phyloP scores from a whole-genome alignment of 2,113 vertebrate species.

The Picathartes gymnocephalus region DNA sequence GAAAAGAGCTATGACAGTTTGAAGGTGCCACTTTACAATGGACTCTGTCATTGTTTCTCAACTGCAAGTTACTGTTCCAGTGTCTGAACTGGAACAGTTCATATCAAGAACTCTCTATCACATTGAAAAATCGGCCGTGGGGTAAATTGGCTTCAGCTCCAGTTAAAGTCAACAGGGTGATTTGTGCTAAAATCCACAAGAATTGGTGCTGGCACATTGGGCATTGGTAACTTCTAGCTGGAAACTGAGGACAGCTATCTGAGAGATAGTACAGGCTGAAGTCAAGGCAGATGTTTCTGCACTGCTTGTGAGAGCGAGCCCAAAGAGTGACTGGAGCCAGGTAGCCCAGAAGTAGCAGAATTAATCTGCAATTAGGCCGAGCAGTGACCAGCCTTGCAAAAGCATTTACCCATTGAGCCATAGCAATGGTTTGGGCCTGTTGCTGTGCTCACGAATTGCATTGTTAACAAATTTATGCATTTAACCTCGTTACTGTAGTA shows the following conservation, averaged over 20 bases:
- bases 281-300: not conserved
- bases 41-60: not conserved
- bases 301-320: not conserved
- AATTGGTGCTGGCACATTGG: rapidly evolving
- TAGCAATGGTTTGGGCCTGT: not conserved
- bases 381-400: not conserved
- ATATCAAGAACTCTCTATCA: not conserved
- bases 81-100: not conserved
- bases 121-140: rapidly evolving
- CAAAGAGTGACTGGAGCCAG: rapidly evolving
- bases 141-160: not conserved
- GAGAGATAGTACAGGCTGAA: not conserved
- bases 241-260: not conserved
- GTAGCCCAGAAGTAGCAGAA: not conserved
- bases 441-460: not conserved
- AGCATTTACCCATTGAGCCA: not conserved
- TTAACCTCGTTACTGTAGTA: not conserved
- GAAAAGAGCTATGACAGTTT: not conserved
- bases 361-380: not conserved
- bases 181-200: not conserved
- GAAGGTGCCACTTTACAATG: not conserved
- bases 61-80: not conserved
- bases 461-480: not conserved
- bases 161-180: not conserved
- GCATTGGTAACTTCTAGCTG: not conserved